A percentile compares a stretch with the other conserved stretches of the same genome.
These are phyloP conservation scores for Latrodectus elegans DNA, from an alignment of 2,888 invertebrate species.

Conservation along the genomic window DNA sequence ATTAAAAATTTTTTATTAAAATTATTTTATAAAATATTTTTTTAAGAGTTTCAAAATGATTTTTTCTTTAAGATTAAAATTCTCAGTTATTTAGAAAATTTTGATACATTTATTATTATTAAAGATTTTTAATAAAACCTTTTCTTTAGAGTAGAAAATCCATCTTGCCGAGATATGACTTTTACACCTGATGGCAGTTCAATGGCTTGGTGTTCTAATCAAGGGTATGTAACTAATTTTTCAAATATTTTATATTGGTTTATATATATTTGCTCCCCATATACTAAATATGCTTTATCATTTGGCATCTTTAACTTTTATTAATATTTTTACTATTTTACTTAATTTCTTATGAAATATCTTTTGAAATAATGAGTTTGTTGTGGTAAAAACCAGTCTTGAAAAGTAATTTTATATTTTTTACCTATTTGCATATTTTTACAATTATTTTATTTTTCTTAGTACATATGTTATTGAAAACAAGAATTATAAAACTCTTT, in stretches of 20 bases:
- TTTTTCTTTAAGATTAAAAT: no score
- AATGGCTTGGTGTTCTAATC: conserved; percentile 56
- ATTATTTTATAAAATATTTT: background rate
- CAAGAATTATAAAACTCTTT: conserved; percentile 17
- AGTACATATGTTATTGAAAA: conserved; percentile 31
- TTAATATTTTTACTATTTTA: no score
- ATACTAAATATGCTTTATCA: no score
- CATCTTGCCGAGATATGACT: conserved; percentile 47
- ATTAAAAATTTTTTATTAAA: background rate
- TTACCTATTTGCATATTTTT: background rate
- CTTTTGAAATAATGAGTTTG: background rate
- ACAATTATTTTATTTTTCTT: background rate
- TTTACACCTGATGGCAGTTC: conserved; percentile 62
- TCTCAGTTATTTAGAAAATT: background rate
- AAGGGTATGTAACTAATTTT: conserved; percentile 28
- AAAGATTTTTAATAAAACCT: background rate
- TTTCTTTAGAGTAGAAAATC: conserved; percentile 41
- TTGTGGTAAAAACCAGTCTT: background rate
- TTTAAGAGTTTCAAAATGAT: background rate
- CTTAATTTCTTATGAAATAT: background rate
- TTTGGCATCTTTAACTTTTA: no score
- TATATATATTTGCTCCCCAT: background rate
- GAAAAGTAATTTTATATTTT: background rate
- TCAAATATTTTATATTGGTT: background rate
- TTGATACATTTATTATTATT: background rate